These are phyloP conservation scores for Mycteria americana DNA, from an alignment of 2,797 vertebrate genomes.

Conservation along the genomic window DNA sequence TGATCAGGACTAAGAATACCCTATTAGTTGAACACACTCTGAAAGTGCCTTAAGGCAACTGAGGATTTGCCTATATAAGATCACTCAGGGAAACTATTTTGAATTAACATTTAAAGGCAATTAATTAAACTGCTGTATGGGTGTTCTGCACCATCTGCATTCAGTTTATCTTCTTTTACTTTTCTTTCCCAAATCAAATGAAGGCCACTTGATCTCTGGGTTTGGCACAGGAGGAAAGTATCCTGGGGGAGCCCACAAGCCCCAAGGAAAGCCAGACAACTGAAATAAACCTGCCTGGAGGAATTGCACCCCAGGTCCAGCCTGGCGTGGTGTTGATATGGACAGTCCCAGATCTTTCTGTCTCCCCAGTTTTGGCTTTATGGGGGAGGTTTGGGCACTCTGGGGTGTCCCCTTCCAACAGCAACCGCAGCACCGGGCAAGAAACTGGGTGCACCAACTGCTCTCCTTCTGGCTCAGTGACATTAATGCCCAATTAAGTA, in stretches of 20 bases:
- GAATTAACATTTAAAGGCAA: constrained; percentile 29
- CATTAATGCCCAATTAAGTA: not conserved
- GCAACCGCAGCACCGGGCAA: fast-evolving
- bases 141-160: not conserved
- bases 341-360: not conserved
- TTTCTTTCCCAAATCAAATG: not conserved
- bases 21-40: not conserved
- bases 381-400: not conserved
- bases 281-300: not conserved
- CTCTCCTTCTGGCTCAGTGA: not conserved
- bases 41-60: constrained; percentile 27
- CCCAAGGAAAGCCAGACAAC: not conserved
- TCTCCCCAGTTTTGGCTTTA: not conserved
- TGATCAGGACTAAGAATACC: not conserved
- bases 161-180: not conserved
- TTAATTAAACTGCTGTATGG: not conserved
- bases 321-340: fast-evolving
- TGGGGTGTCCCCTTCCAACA: not conserved
- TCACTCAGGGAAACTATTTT: constrained; percentile 16
- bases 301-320: not conserved
- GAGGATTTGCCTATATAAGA: not conserved
- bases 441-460: not conserved
- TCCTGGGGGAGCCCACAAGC: not conserved
- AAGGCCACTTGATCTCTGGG: not conserved
- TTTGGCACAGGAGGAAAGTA: not conserved